Evolutionary conservation across 2,888 invertebrate species (phyloP).

Genomic region (Ophion costatus): DNA sequence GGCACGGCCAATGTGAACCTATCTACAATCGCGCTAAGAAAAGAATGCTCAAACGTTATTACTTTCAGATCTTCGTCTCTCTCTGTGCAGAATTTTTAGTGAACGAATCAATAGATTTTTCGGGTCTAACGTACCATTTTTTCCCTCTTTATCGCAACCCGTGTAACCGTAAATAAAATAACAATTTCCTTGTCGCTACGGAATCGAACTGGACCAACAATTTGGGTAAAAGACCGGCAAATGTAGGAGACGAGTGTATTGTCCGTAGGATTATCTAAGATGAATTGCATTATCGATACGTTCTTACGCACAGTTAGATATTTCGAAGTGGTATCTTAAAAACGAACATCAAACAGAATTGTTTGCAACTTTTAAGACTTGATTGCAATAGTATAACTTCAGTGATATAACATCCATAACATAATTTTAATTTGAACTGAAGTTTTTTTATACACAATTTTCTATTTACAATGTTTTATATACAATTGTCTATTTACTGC

Average conservation of each 20-base stretch:
- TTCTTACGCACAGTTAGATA: conserved; percentile 47
- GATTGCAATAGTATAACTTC: too few relatives aligned
- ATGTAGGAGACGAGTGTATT: conserved; percentile 69
- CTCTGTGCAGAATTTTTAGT: not conserved
- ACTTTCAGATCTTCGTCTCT: conserved; percentile 6
- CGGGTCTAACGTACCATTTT: conserved; percentile 52
- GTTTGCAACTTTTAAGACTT: too few relatives aligned
- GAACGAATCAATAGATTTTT: not conserved
- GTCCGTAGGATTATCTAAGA: conserved; percentile 59
- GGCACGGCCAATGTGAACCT: conserved; percentile 94
- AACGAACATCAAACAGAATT: too few relatives aligned
- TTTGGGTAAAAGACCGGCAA: conserved; percentile 65
- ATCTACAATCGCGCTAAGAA: conserved; percentile 92
- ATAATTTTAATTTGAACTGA: too few relatives aligned
- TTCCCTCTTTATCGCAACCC: conserved; percentile 44
- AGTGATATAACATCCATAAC: too few relatives aligned
- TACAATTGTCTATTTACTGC: too few relatives aligned
- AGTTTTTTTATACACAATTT: too few relatives aligned
- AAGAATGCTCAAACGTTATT: not conserved
- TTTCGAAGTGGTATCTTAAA: conserved; percentile 21
- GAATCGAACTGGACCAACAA: conserved; percentile 44
- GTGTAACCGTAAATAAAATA: conserved; percentile 53
- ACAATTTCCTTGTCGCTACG: conserved; percentile 37
- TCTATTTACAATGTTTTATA: too few relatives aligned
- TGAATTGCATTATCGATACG: conserved; percentile 50